Percentiles rank a stretch among this genome's conserved stretches.
Conservation (phyloP, 2,888 invertebrate species). For the Bellardia pandia region DNA sequence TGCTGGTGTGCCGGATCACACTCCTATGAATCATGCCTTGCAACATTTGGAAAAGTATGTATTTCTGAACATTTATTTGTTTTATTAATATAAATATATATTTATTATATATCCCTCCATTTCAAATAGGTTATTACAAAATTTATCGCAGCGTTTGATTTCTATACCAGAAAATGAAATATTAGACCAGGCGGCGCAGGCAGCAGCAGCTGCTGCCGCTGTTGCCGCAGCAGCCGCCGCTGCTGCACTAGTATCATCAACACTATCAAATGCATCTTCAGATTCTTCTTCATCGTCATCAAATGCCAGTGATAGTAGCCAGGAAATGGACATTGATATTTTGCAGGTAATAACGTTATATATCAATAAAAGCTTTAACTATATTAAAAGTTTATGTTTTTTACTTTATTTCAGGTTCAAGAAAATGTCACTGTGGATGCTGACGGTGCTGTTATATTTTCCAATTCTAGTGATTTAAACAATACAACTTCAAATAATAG, state of each 20-base stretch:
- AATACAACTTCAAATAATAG: slow-evolving; percentile 53
- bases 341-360: slow-evolving; percentile 81
- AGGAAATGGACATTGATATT: slow-evolving; percentile 86
- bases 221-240: slow-evolving; percentile 77
- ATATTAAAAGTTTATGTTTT: background rate
- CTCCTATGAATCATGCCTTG: slow-evolving; percentile 89
- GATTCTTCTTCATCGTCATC: slow-evolving; percentile 77
- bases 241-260: slow-evolving; percentile 76
- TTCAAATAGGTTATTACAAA: slow-evolving; percentile 85
- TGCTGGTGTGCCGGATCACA: slow-evolving; percentile 92
- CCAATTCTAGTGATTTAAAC: slow-evolving; percentile 73
- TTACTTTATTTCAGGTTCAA: slow-evolving; percentile 80
- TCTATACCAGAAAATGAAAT: slow-evolving; percentile 86
- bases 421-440: slow-evolving; percentile 83
- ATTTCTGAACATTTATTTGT: background rate
- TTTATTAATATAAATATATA: background rate
- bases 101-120: slow-evolving; percentile 13
- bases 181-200: slow-evolving; percentile 84
- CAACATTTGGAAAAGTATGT: slow-evolving; percentile 88
- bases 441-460: slow-evolving; percentile 82
- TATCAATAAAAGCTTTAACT: background rate
- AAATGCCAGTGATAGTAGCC: slow-evolving; percentile 80
- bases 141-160: slow-evolving; percentile 86
- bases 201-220: slow-evolving; percentile 82
- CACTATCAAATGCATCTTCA: slow-evolving; percentile 77